Evolutionary conservation across 2,113 vertebrate genomes (phyloP).

Genomic region (Bufo gargarizans): DNA sequence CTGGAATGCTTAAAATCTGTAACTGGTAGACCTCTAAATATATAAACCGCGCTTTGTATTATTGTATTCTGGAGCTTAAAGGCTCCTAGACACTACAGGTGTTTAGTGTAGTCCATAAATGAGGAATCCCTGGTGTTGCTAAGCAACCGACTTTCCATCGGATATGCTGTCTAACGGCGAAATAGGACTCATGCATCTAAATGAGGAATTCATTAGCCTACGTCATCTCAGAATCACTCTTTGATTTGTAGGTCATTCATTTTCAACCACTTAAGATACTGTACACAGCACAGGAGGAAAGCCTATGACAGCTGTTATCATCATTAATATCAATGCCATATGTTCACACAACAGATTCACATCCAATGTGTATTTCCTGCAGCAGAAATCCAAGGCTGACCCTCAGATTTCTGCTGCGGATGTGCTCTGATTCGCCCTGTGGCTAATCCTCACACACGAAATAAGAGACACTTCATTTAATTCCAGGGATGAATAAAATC

Average conservation of each 20-base stretch:
- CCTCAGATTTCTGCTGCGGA: too few relatives aligned
- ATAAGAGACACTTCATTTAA: too few relatives aligned
- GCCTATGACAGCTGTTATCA: neutral
- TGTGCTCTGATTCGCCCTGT: too few relatives aligned
- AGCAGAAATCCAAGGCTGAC: too few relatives aligned
- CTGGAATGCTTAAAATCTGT: neutral
- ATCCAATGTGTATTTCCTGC: too few relatives aligned
- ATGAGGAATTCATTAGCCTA: neutral
- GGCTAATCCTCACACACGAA: too few relatives aligned
- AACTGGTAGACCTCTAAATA: neutral
- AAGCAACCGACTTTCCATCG: neutral
- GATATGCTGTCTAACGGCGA: neutral
- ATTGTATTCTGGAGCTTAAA: neutral
- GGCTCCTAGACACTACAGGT: neutral
- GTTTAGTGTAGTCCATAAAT: neutral
- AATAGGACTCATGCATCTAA: constrained; percentile 18
- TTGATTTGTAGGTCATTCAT: neutral
- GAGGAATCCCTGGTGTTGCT: constrained; percentile 12
- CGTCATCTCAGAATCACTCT: neutral
- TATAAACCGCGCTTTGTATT: neutral
- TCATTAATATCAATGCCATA: neutral
- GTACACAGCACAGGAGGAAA: neutral
- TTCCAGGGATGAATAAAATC: too few relatives aligned
- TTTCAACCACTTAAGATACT: neutral
- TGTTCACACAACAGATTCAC: too few relatives aligned